Conservation (phyloP, 2,113 vertebrate genomes). For the Neolamprologus hecqui region DNA sequence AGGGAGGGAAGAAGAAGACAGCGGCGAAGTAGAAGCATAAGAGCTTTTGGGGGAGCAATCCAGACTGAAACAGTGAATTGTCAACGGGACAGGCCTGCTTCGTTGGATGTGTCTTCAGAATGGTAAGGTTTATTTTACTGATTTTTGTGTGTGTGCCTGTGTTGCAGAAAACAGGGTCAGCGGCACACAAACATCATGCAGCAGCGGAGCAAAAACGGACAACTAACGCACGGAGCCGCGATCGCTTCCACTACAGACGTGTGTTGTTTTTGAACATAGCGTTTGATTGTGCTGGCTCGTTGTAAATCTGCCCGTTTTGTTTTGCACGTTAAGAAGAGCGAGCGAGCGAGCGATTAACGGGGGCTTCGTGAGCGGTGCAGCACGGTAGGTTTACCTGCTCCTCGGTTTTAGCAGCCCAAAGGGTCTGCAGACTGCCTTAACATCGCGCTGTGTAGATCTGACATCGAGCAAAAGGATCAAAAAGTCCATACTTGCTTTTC, state of each 20-base stretch:
- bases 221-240: not conserved
- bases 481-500: conserved; percentile 13
- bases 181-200: conserved; percentile 32
- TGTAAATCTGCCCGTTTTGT: not conserved
- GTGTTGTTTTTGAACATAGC: not conserved
- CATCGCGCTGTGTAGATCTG: not conserved
- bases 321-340: not conserved
- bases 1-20: conserved; percentile 13
- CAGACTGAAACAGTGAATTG: conserved; percentile 5
- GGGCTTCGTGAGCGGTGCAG: not conserved
- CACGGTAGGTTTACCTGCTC: conserved; percentile 4
- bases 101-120: conserved; percentile 61
- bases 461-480: not conserved
- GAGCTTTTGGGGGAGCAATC: not conserved
- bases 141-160: not conserved
- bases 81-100: conserved; percentile 47
- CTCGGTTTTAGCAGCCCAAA: not conserved
- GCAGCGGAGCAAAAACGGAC: not conserved
- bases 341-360: not conserved
- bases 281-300: not conserved
- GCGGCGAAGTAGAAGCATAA: conserved; percentile 22
- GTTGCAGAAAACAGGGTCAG: conserved; percentile 21
- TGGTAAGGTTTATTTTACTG: conserved; percentile 60
- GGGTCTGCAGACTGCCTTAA: not conserved
- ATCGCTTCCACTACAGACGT: not conserved